Percentiles rank a stretch among this genome's conserved stretches.
These are phyloP conservation scores for Helicoverpa armigera DNA, from an alignment of 1,140 invertebrate species.

Conservation along the genomic window DNA sequence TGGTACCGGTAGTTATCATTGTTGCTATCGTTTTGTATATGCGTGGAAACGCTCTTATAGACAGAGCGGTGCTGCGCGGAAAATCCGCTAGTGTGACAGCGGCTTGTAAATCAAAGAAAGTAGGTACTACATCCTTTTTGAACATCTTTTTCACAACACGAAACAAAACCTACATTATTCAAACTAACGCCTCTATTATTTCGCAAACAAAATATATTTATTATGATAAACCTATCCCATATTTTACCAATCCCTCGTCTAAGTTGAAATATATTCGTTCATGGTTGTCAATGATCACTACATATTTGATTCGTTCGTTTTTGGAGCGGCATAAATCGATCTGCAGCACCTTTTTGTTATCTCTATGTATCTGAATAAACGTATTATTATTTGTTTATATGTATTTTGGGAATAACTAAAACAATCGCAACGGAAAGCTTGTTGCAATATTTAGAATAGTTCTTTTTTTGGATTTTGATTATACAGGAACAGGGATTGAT, in stretches of 20 bases:
- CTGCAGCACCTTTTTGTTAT: constrained; percentile 4
- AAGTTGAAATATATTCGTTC: constrained; percentile 26
- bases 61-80: too few species aligned
- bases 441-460: neutral
- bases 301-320: constrained; percentile 31
- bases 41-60: too few species aligned
- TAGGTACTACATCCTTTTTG: too few species aligned
- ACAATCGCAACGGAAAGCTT: neutral
- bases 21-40: too few species aligned
- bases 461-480: neutral
- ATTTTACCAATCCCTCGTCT: constrained; percentile 1
- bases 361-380: constrained; percentile 16
- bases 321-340: constrained; percentile 21
- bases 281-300: constrained; percentile 24
- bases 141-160: too few species aligned
- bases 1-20: too few species aligned
- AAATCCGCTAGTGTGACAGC: too few species aligned
- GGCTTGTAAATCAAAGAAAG: too few species aligned
- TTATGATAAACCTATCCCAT: constrained; percentile 1
- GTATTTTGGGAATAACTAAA: neutral
- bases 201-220: neutral
- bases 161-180: too few species aligned
- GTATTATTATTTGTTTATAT: constrained; percentile 17
- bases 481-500: neutral
- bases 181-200: too few species aligned